phyloP scores from a whole-genome alignment of 2,888 invertebrate species.

The Drosophila meridiana region DNA sequence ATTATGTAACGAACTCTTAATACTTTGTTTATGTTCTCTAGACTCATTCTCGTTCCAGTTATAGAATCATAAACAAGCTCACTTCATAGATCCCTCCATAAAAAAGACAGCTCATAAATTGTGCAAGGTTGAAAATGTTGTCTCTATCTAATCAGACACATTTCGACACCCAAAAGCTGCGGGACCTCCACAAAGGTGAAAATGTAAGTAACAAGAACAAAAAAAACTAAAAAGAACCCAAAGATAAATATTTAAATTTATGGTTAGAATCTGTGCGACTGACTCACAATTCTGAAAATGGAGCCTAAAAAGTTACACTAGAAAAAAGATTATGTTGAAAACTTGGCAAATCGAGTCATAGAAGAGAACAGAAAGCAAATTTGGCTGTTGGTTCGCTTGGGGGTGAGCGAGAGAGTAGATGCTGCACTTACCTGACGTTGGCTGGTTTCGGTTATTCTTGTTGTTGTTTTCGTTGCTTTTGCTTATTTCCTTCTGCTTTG shows the following conservation, averaged over 20 bases:
- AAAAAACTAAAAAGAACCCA: slow-evolving; percentile 27
- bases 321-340: neutral
- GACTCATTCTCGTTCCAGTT: slow-evolving; percentile 3
- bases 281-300: slow-evolving; percentile 34
- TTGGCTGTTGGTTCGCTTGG: neutral
- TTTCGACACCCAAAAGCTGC: slow-evolving; percentile 16
- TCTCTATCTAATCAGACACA: slow-evolving; percentile 67
- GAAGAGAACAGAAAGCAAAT: slow-evolving; percentile 24
- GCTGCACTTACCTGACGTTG: slow-evolving; percentile 64
- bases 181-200: slow-evolving; percentile 24
- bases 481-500: slow-evolving; percentile 32
- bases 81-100: slow-evolving; percentile 19
- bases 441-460: slow-evolving; percentile 38
- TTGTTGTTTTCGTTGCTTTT: slow-evolving; percentile 42
- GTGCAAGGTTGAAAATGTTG: slow-evolving; percentile 56
- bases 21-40: slow-evolving; percentile 8
- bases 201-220: neutral
- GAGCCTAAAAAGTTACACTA: slow-evolving; percentile 1
- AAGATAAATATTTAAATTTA: slow-evolving; percentile 33
- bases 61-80: slow-evolving; percentile 23
- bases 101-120: slow-evolving; percentile 58
- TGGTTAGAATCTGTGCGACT: slow-evolving; percentile 25
- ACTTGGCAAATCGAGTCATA: slow-evolving; percentile 40
- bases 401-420: slow-evolving; percentile 6
- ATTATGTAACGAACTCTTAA: slow-evolving; percentile 4